Evolutionary conservation across 1,140 invertebrate species (phyloP), one percentile per base, ranked within the genome.

Genomic region (Ganaspis sp.): DNA sequence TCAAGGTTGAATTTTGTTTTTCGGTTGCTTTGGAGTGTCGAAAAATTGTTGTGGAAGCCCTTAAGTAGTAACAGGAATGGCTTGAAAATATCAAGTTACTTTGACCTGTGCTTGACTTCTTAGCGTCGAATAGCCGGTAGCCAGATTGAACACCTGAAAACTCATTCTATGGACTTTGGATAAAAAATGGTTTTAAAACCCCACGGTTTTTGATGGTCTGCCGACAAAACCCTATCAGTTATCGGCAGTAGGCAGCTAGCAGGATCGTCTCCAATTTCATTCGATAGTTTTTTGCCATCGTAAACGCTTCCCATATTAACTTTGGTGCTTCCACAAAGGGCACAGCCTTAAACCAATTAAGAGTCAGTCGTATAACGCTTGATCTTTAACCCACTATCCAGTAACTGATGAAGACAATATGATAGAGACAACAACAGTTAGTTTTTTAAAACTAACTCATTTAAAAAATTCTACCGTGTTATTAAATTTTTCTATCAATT

Each of bases 251-350:
- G 72, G 49, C 73, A 26, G 49, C 81, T 83, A 82, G 78, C 84
- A 87, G 80, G 75, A 73, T 76, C 85, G 77, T 88, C 87, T 88
- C 87, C 80, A 88, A 88, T 90, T 89, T 90, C 88, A 82, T 74
- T 85, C 81, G 84, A 87, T 87, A 86, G 83, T 88, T 89, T 90
- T 88, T 87, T 88, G 84, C 85, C 80, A 85, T 88, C 87, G 86
- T 89, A 88, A 90, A 89, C 80, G 85, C 78, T 81, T 84, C 76
- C 82, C 79, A 72, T 83, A 86, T 88, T 87, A 87, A 86, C 86
- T 84, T 83, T 79, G 81, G 76, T 80, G 78, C 73, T 74, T 80
- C 54, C 74, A 69, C 77, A 80, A 11, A 72, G 37, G 53, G 69
- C 29, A 38, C 12, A 54, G 72, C 73, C 69, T 53, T 83, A 87